Conservation (phyloP, 35 echinoderm and acorn worm genomes). For the Heliocidaris erythrogramma region DNA sequence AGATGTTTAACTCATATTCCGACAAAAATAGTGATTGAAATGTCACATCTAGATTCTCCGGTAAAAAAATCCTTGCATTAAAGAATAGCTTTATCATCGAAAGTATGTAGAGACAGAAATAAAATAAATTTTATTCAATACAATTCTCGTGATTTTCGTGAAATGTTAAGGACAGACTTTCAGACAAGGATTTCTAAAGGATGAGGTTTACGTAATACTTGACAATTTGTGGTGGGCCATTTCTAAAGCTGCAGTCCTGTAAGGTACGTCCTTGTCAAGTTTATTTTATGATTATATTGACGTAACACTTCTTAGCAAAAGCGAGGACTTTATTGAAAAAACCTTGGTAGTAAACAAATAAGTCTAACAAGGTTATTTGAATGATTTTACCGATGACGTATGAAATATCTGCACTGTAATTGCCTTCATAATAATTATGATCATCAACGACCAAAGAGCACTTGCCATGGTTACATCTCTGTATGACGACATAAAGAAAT, state of each 20-base stretch:
- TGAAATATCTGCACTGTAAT: no score
- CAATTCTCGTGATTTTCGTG: neutral
- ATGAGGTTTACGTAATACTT: neutral
- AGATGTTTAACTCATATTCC: no score
- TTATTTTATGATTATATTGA: neutral
- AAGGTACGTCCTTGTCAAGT: no score
- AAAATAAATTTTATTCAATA: neutral
- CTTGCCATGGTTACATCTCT: no score
- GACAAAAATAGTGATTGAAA: no score
- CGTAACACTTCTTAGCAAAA: neutral
- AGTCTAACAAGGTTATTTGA: neutral
- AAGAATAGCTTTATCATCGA: neutral
- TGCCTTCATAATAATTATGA: no score
- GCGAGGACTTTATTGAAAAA: neutral
- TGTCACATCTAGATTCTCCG: no score
- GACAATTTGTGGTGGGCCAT: neutral
- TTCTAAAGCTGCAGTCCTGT: no score
- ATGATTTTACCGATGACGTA: neutral
- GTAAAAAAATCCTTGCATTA: no score
- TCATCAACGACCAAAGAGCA: no score
- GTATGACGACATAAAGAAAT: no score
- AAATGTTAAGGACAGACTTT: neutral
- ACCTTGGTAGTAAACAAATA: neutral
- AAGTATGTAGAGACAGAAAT: neutral
- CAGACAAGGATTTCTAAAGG: neutral